phyloP scores from a whole-genome alignment of 2,797 vertebrate species.

The Salmo trutta region DNA sequence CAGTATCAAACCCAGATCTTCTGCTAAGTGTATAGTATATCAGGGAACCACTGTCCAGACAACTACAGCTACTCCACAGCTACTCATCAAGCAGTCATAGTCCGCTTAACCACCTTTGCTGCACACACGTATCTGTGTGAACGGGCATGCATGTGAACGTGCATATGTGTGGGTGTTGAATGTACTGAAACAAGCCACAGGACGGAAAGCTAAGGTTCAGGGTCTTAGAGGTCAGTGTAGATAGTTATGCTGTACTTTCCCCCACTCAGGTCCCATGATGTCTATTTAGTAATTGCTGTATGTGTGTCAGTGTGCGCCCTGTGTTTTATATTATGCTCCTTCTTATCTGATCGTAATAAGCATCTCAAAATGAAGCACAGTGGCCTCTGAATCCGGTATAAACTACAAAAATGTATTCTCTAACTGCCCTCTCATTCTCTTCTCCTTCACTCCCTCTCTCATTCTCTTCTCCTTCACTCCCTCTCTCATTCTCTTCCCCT shows the following conservation, averaged over 20 bases:
- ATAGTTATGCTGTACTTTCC: neutral
- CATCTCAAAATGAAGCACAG: too few species aligned
- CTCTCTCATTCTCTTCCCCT: neutral
- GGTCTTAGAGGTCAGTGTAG: neutral
- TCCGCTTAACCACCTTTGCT: neutral
- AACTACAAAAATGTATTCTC: neutral
- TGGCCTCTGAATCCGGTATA: neutral
- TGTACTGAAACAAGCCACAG: neutral
- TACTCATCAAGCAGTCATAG: neutral
- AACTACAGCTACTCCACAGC: neutral
- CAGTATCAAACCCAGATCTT: neutral
- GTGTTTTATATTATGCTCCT: too few species aligned
- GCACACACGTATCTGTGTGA: neutral
- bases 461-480: neutral
- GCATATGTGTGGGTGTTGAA: conserved; percentile 4
- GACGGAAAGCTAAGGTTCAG: neutral
- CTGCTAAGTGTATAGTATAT: neutral
- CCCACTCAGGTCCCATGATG: neutral
- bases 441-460: neutral
- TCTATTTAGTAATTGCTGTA: neutral
- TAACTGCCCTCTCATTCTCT: neutral
- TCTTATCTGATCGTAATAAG: too few species aligned
- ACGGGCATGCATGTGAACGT: neutral
- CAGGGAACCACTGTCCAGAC: neutral
- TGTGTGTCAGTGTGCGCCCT: neutral